phyloP scores from a whole-genome alignment of 2,113 vertebrate genomes.

The Cercocebus atys region DNA sequence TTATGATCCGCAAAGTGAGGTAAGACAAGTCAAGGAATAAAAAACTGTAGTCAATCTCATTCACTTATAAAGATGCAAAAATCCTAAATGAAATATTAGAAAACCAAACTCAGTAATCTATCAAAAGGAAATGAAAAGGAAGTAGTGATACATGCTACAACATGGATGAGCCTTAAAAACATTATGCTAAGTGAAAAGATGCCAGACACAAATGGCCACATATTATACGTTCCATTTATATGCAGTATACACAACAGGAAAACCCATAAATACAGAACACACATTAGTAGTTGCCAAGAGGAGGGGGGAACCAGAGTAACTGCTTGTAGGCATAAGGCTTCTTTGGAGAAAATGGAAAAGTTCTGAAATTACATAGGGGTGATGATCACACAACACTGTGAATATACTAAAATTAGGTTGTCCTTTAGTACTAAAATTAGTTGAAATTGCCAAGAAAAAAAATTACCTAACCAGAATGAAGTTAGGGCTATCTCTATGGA shows the following conservation, averaged over 20 bases:
- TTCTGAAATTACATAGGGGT: neutral
- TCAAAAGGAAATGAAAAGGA: slow-evolving; percentile 37
- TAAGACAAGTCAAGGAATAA: slow-evolving; percentile 25
- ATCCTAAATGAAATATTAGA: neutral
- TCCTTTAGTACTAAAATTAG: slow-evolving; percentile 28
- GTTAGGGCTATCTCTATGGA: neutral
- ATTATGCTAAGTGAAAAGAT: slow-evolving; percentile 16
- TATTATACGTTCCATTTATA: neutral
- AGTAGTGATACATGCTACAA: neutral
- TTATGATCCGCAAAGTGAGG: slow-evolving; percentile 24
- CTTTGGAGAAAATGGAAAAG: neutral
- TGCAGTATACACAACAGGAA: neutral
- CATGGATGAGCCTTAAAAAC: slow-evolving; percentile 1
- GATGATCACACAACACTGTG: neutral
- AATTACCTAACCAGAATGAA: slow-evolving; percentile 30
- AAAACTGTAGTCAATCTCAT: neutral
- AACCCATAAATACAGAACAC: neutral
- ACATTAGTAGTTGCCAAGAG: neutral
- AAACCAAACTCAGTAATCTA: slow-evolving; percentile 1
- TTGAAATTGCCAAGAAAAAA: slow-evolving; percentile 52
- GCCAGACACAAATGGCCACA: neutral
- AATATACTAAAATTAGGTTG: neutral
- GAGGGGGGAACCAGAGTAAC: neutral
- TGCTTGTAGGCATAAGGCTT: neutral
- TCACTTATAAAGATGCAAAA: slow-evolving; percentile 32